Percentiles rank a stretch among this genome's conserved stretches.
phyloP scores from a whole-genome alignment of 2,888 invertebrate genomes.

The Anarsia innoxiella region DNA sequence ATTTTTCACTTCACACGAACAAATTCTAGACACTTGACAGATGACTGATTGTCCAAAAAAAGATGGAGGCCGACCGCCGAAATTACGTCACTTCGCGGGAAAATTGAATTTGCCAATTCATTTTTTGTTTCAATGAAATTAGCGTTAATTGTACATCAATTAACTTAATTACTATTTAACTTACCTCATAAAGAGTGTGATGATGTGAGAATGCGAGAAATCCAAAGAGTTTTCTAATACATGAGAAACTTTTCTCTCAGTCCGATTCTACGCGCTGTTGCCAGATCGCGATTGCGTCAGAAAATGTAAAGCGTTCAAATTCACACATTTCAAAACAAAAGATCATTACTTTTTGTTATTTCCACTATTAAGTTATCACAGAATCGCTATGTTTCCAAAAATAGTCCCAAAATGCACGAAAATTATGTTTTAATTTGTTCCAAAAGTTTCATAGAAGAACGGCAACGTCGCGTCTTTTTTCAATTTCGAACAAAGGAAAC shows the following conservation, averaged over 20 bases:
- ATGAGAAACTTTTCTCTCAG: conserved; percentile 49
- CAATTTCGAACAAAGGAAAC: conserved; percentile 46
- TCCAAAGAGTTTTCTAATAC: conserved; percentile 49
- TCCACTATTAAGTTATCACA: conserved; percentile 24
- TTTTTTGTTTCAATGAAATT: conserved; percentile 19
- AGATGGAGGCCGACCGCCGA: conserved; percentile 44
- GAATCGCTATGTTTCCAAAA: conserved; percentile 18
- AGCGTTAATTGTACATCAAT: background rate
- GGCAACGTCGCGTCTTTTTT: conserved; percentile 59
- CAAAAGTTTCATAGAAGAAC: conserved; percentile 38
- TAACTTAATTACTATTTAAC: conserved; percentile 18
- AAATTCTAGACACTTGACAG: conserved; percentile 49
- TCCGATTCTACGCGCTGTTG: conserved; percentile 63
- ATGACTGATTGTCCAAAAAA: conserved; percentile 54
- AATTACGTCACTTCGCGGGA: conserved; percentile 69
- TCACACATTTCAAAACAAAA: conserved; percentile 61
- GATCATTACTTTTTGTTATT: conserved; percentile 45
- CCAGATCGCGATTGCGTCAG: conserved; percentile 72
- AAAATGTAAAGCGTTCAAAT: conserved; percentile 56
- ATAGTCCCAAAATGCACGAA: conserved; percentile 1
- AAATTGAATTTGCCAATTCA: conserved; percentile 50
- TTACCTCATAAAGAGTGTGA: conserved; percentile 57
- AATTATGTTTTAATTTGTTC: conserved; percentile 18
- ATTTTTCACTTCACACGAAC: conserved; percentile 48
- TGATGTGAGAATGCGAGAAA: conserved; percentile 34